Evolutionary conservation across 2,888 invertebrate genomes (phyloP).

Genomic region (Lottia scabra): DNA sequence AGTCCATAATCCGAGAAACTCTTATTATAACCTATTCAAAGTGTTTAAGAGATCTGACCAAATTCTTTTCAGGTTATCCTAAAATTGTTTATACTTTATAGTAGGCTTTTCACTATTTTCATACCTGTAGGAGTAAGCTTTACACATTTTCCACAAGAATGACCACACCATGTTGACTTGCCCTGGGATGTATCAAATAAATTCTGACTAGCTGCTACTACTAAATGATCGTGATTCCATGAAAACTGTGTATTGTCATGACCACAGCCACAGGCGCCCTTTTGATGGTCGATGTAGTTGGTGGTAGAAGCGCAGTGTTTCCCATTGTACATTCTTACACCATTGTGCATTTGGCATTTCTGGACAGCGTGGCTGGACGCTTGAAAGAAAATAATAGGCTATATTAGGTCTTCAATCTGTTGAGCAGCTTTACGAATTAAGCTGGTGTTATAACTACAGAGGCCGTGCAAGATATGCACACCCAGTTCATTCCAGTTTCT

Average conservation of each 20-base stretch:
- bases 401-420: neutral
- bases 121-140: conserved; percentile 54
- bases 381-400: neutral
- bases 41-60: too few relatives aligned
- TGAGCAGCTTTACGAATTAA: too few relatives aligned
- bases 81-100: too few relatives aligned
- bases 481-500: too few relatives aligned
- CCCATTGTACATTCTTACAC: conserved; percentile 39
- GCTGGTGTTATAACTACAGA: too few relatives aligned
- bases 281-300: conserved; percentile 47
- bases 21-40: too few relatives aligned
- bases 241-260: conserved; percentile 36
- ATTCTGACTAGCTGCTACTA: conserved; percentile 47
- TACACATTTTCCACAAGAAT: conserved; percentile 48
- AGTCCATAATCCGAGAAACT: too few relatives aligned
- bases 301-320: conserved; percentile 56
- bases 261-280: conserved; percentile 51
- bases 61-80: too few relatives aligned
- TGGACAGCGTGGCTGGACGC: neutral
- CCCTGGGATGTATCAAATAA: conserved; percentile 33
- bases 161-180: conserved; percentile 42
- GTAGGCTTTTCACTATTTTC: neutral
- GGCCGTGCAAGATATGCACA: too few relatives aligned
- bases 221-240: conserved; percentile 44
- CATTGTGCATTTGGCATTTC: conserved; percentile 23